These are phyloP conservation scores for Micromesistius poutassou DNA, from an alignment of 2,797 vertebrate genomes.

Conservation along the genomic window DNA sequence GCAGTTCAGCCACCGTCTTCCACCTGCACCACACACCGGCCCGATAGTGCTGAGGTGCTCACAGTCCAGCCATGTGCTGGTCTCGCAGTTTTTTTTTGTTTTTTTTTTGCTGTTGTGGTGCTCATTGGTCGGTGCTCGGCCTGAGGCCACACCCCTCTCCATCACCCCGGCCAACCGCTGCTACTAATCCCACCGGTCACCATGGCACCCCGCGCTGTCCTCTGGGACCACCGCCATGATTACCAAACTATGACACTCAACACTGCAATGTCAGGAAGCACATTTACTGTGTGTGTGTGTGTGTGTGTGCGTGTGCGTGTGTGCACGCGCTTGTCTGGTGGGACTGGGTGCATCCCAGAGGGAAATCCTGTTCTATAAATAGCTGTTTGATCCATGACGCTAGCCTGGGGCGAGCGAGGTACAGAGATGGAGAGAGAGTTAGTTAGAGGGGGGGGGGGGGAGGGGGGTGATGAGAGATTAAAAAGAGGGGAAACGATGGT, in stretches of 20 bases:
- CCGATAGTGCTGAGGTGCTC: conserved; percentile 8
- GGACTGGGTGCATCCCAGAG: conserved; percentile 36
- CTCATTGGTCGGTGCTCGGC: conserved; percentile 37
- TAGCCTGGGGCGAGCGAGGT: conserved; percentile 24
- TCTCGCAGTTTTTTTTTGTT: conserved; percentile 7
- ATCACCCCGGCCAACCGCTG: conserved; percentile 36
- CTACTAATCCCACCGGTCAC: conserved; percentile 43
- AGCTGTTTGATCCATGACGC: conserved; percentile 59
- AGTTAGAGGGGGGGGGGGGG: conserved; percentile 19
- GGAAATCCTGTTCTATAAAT: conserved; percentile 64
- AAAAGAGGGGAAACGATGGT: background rate
- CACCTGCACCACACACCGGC: background rate
- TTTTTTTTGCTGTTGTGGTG: background rate
- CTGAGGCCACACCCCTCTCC: conserved; percentile 29
- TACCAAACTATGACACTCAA: background rate
- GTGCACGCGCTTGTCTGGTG: background rate
- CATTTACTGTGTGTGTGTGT: background rate
- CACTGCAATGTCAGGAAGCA: background rate
- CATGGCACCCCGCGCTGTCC: conserved; percentile 53
- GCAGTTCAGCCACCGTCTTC: too few species aligned
- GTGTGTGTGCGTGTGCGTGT: conserved; percentile 7
- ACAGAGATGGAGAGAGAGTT: conserved; percentile 18
- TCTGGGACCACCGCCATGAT: conserved; percentile 24
- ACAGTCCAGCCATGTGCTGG: conserved; percentile 19
- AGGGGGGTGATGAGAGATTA: background rate